phyloP scores from a whole-genome alignment of 53 echinoderm and acorn worm genomes.

The Paracentrotus lividus region DNA sequence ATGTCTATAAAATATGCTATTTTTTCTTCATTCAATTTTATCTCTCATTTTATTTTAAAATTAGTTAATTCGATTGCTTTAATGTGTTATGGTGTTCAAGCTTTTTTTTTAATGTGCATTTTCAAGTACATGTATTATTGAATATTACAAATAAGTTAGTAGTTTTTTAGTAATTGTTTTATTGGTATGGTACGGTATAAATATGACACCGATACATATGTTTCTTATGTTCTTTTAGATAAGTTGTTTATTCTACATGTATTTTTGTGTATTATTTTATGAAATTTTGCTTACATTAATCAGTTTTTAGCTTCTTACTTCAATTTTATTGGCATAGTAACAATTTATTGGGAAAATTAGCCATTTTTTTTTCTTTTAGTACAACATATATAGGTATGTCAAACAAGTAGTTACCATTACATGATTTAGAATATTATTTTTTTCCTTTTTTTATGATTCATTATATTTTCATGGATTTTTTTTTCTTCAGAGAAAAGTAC shows the following conservation, averaged over 20 bases:
- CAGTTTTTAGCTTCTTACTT: constrained; percentile 16
- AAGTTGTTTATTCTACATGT: constrained; percentile 17
- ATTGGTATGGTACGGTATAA: constrained; percentile 47
- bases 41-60: constrained; percentile 6
- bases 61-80: constrained; percentile 8
- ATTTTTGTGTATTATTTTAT: constrained; percentile 47
- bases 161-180: constrained; percentile 39
- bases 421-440: not conserved
- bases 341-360: not conserved
- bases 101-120: constrained; percentile 24
- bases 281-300: constrained; percentile 7
- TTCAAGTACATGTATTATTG: not conserved
- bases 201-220: constrained; percentile 11
- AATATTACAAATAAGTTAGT: constrained; percentile 16
- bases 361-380: not conserved
- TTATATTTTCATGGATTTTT: constrained; percentile 31
- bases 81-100: not conserved
- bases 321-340: constrained; percentile 24
- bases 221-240: constrained; percentile 38
- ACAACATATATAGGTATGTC: no score
- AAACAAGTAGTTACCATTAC: not conserved
- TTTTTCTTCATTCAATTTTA: constrained; percentile 15
- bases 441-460: constrained; percentile 1
- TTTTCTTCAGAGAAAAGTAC: not conserved
- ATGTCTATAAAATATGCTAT: not conserved